These are phyloP conservation scores for Campoletis sonorensis DNA, from an alignment of 1,140 invertebrate species.

Conservation along the genomic window DNA sequence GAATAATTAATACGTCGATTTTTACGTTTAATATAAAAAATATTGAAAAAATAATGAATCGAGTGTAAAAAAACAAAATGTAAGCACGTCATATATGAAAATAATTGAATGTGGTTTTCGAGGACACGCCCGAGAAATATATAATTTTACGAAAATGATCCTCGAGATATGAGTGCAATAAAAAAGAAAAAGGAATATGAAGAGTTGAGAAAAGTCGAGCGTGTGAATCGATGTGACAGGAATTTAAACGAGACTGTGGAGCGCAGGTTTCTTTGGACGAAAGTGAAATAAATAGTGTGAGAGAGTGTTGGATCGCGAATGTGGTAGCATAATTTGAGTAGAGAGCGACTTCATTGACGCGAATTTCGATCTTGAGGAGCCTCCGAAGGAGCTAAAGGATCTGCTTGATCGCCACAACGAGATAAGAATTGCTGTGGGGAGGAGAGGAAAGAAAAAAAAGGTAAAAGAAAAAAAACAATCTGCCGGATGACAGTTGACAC, in stretches of 20 bases:
- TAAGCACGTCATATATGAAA: too few species aligned
- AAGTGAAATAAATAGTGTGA: constrained; percentile 21
- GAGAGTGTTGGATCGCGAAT: constrained; percentile 1
- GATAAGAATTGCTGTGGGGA: background rate
- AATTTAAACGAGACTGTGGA: constrained; percentile 15
- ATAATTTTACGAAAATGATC: too few species aligned
- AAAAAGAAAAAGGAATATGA: too few species aligned
- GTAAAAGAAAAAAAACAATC: constrained; percentile 7
- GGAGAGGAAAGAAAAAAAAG: background rate
- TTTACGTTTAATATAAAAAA: too few species aligned
- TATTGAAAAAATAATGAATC: too few species aligned
- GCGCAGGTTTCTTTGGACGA: background rate
- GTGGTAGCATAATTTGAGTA: constrained; percentile 34
- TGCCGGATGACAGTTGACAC: constrained; percentile 27
- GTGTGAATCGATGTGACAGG: background rate
- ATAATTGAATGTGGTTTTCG: too few species aligned
- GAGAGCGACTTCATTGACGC: constrained; percentile 39
- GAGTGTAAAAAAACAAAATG: too few species aligned
- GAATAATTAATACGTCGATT: too few species aligned
- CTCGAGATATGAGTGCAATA: too few species aligned
- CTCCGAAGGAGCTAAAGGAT: constrained; percentile 20
- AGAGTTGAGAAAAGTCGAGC: too few species aligned
- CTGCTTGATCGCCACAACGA: constrained; percentile 25
- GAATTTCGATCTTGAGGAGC: background rate
- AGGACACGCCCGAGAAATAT: too few species aligned